A percentile compares a stretch with the other conserved stretches of the same genome.
These are phyloP conservation scores for Mythimna vitellina DNA, from an alignment of 2,888 invertebrate species.

Conservation along the genomic window DNA sequence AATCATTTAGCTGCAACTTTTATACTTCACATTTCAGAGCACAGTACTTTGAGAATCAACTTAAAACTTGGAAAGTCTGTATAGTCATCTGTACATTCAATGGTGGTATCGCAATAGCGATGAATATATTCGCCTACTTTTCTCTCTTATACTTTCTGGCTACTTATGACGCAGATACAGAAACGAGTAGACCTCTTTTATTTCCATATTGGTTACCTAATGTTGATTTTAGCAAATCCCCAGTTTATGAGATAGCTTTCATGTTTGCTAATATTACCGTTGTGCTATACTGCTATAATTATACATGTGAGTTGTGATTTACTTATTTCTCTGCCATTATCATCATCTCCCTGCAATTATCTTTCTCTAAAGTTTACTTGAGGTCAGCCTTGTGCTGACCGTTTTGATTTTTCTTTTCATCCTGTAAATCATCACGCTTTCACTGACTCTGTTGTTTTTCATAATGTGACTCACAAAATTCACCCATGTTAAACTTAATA, in stretches of 20 bases:
- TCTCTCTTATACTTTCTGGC: conserved; percentile 66
- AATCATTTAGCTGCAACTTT: neutral
- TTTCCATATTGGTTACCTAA: conserved; percentile 77
- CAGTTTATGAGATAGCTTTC: conserved; percentile 75
- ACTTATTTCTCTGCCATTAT: neutral
- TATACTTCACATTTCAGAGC: conserved; percentile 61
- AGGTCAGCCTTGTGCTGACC: neutral
- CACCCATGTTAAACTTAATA: neutral
- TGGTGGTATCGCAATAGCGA: conserved; percentile 53
- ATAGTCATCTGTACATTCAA: conserved; percentile 65
- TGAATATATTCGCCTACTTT: conserved; percentile 61
- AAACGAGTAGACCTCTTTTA: conserved; percentile 69
- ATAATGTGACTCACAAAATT: neutral
- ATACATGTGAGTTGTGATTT: conserved; percentile 73
- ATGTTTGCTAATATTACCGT: conserved; percentile 66
- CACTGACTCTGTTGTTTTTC: neutral
- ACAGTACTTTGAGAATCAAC: conserved; percentile 74
- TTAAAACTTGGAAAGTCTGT: conserved; percentile 75
- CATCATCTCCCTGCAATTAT: neutral
- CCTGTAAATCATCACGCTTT: neutral
- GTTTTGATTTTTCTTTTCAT: neutral
- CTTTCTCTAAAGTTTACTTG: neutral
- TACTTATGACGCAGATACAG: conserved; percentile 64
- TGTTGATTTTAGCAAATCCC: conserved; percentile 71
- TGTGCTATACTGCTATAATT: conserved; percentile 68